Conservation (phyloP, 2,888 invertebrate species). For the Plagiodera versicolora region DNA sequence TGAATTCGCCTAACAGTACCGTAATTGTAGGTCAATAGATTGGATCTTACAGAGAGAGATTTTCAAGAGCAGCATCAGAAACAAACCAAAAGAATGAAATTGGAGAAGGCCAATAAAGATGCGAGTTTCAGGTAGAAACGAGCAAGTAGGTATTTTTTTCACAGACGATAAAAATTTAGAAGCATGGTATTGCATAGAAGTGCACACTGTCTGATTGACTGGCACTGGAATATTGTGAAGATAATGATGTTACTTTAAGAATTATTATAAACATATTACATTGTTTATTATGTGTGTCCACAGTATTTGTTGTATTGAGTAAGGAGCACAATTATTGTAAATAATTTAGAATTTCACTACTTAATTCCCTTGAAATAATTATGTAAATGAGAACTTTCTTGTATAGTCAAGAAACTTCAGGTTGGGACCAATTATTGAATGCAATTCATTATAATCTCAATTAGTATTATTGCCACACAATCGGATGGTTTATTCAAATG, state of each 20-base stretch:
- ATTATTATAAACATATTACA: background rate
- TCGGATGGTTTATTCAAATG: background rate
- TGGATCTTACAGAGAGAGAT: constrained; percentile 84
- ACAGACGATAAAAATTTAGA: background rate
- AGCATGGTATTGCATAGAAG: too few relatives aligned
- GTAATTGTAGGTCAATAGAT: constrained; percentile 47
- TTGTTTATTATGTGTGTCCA: background rate
- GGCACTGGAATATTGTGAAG: background rate
- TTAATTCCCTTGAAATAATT: too few relatives aligned
- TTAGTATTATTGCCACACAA: too few relatives aligned
- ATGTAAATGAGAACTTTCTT: too few relatives aligned
- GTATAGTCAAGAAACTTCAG: too few relatives aligned
- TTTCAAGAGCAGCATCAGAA: constrained; percentile 88
- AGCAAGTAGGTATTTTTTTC: background rate
- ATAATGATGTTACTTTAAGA: background rate
- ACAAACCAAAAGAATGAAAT: constrained; percentile 68
- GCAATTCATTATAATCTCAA: background rate
- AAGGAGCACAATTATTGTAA: background rate
- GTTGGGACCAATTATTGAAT: background rate
- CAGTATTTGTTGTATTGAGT: background rate
- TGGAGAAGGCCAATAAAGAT: constrained; percentile 39
- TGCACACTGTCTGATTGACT: background rate
- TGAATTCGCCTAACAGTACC: constrained; percentile 59
- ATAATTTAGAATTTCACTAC: background rate
- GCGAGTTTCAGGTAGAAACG: constrained; percentile 3